A percentile compares a stretch with the other conserved stretches of the same genome.
Conservation (phyloP, 2,797 vertebrate genomes). For the Garrulus glandarius region DNA sequence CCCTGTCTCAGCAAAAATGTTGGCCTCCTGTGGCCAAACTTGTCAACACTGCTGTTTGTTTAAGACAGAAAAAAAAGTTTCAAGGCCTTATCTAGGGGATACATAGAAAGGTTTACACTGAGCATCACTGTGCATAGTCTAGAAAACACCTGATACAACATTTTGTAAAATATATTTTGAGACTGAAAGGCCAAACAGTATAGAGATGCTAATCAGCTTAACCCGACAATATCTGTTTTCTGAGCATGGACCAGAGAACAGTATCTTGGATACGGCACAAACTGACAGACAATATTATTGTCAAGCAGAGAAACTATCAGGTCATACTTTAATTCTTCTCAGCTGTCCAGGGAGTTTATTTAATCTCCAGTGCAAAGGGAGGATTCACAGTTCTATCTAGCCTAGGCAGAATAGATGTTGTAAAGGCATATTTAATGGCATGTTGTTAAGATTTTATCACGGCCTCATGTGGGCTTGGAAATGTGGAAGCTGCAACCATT, state of each 20-base stretch:
- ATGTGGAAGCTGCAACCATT: neutral
- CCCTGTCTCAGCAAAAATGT: neutral
- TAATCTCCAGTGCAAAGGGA: slow-evolving; percentile 31
- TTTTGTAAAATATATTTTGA: slow-evolving; percentile 41
- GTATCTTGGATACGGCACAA: slow-evolving; percentile 58
- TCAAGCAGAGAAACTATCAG: slow-evolving; percentile 23
- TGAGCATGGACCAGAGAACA: slow-evolving; percentile 40
- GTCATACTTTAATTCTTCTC: slow-evolving; percentile 49
- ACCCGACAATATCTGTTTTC: slow-evolving; percentile 38
- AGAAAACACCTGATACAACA: neutral
- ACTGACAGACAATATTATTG: slow-evolving; percentile 39
- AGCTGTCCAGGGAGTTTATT: slow-evolving; percentile 27
- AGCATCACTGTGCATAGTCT: neutral
- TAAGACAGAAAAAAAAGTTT: neutral
- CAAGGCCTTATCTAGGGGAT: neutral
- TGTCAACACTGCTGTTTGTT: neutral
- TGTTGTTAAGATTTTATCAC: slow-evolving; percentile 47
- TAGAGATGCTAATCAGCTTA: slow-evolving; percentile 54
- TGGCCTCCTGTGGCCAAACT: neutral
- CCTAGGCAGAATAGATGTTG: neutral
- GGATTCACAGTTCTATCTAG: slow-evolving; percentile 24
- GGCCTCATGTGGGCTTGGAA: neutral
- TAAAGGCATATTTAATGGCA: slow-evolving; percentile 29
- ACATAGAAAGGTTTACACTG: neutral
- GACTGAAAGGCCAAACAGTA: slow-evolving; percentile 22